These are phyloP conservation scores for Odontophorus gujanensis DNA, from an alignment of 2,113 vertebrate genomes.

Conservation along the genomic window DNA sequence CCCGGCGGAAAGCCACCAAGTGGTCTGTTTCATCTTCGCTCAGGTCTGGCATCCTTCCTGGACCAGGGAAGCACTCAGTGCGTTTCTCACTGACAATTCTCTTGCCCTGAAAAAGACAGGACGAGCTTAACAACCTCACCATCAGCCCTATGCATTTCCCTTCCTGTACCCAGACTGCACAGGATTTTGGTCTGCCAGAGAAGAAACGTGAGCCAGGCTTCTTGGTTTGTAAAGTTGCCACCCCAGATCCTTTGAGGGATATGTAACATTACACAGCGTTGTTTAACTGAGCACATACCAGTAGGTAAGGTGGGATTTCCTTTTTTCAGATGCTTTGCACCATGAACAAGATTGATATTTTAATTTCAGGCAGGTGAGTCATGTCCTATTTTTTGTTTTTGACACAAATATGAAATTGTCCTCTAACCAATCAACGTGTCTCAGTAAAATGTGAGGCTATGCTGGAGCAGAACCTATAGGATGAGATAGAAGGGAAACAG, in stretches of 20 bases:
- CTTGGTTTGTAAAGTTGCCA: background rate
- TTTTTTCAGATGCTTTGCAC: background rate
- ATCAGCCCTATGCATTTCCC: background rate
- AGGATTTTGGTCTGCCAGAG: background rate
- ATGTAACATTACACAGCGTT: background rate
- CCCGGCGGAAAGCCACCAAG: constrained; percentile 69
- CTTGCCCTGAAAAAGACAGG: constrained; percentile 81
- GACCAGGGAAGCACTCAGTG: background rate
- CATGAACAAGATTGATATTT: background rate
- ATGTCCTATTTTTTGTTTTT: background rate
- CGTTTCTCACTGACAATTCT: constrained; percentile 89
- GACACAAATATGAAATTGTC: background rate
- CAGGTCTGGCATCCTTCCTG: constrained; percentile 60
- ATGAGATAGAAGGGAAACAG: background rate
- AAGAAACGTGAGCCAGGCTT: fast-evolving
- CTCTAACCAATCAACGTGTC: background rate
- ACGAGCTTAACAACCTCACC: background rate
- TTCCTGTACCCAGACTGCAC: background rate
- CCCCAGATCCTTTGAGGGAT: background rate
- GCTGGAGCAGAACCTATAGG: background rate
- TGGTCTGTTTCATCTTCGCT: constrained; percentile 70
- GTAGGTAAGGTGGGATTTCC: background rate
- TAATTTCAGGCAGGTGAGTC: background rate
- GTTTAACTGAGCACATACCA: background rate
- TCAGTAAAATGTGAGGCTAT: background rate